Conservation (phyloP, 2,797 vertebrate species). For the Oophaga sylvatica region DNA sequence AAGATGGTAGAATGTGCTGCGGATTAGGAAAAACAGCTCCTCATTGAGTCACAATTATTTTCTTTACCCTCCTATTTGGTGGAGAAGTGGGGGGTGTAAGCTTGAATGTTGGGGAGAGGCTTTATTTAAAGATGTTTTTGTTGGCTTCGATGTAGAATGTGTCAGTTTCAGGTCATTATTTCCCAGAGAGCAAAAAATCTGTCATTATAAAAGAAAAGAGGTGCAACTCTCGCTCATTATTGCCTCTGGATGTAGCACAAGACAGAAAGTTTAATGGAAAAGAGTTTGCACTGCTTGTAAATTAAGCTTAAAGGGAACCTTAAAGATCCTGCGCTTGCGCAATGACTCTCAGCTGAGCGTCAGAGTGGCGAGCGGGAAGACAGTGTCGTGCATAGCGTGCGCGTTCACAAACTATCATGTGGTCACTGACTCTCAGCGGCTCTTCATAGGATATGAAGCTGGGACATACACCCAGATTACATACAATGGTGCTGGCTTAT, state of each 20-base stretch:
- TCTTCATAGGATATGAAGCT: too few species aligned
- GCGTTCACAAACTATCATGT: too few species aligned
- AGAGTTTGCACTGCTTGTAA: too few species aligned
- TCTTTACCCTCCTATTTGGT: slow-evolving; percentile 62
- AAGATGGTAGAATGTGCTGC: slow-evolving; percentile 48
- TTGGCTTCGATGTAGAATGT: slow-evolving; percentile 86
- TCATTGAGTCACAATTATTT: slow-evolving; percentile 67
- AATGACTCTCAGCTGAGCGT: too few species aligned
- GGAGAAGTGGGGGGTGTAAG: slow-evolving; percentile 35
- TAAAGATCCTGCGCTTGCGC: too few species aligned
- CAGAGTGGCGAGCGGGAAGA: too few species aligned
- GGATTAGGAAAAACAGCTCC: slow-evolving; percentile 62
- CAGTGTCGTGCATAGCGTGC: too few species aligned
- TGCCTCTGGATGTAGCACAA: slow-evolving; percentile 21
- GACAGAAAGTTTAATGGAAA: neutral
- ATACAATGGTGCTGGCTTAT: too few species aligned
- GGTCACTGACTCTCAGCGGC: too few species aligned
- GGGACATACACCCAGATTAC: too few species aligned
- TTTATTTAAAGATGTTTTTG: slow-evolving; percentile 96
- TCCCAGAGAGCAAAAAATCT: slow-evolving; percentile 79
- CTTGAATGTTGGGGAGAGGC: slow-evolving; percentile 64
- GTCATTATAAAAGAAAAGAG: slow-evolving; percentile 48
- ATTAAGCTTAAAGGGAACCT: too few species aligned
- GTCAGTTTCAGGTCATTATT: slow-evolving; percentile 89
- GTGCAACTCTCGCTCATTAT: slow-evolving; percentile 47